Base-by-base conservation (phyloP, 2,888 invertebrate species). In the Acanthococcus lagerstroemiae region DNA sequence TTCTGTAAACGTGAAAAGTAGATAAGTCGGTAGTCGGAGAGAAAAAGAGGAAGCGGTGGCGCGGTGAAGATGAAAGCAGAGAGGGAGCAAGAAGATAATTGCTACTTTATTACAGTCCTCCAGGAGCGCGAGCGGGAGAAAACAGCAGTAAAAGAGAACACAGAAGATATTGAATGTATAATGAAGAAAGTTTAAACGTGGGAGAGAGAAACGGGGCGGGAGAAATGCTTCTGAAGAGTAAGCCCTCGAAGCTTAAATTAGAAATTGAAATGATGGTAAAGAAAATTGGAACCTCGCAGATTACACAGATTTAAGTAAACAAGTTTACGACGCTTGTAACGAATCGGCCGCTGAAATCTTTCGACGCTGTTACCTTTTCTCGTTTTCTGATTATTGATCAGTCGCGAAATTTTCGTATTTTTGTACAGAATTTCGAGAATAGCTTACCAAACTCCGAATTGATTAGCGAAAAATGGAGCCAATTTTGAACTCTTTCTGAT, bases 261-360 rank as follows among this genome's bases (percentile, higher is more conserved):
- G 58, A 61, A 61, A 61, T 52, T 61, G 52, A 61, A 61, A 61
- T 52, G 61, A 61, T 24, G 61, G 52, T 52, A 61, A 61, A 61
- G 61, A 61, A 52, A 61, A 61, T 61, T 61, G 52, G 50, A 61
- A 61, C 50, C 50, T 52, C 21, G 50, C 50, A 50, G 50, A 50
- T 61, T 61, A 37, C 37, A 17, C 6, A 37, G 52, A 52, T 30
- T 61, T 50, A 61, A 50, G 61, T 21, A 60, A 60, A 60, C 27
- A 60, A n/a, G n/a, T n/a, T n/a, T n/a, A n/a, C n/a, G n/a, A n/a
- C n/a, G n/a, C n/a, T n/a, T n/a, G n/a, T n/a, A n/a, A n/a, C n/a
- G n/a, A n/a, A n/a, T n/a, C n/a, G n/a, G n/a, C n/a, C n/a, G n/a
- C n/a, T n/a, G n/a, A n/a, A n/a, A n/a, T n/a, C n/a, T n/a, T n/a